Evolutionary conservation across 1,140 invertebrate genomes (phyloP), one percentile per base, ranked within the genome.

Genomic region (Achatina immaculata): DNA sequence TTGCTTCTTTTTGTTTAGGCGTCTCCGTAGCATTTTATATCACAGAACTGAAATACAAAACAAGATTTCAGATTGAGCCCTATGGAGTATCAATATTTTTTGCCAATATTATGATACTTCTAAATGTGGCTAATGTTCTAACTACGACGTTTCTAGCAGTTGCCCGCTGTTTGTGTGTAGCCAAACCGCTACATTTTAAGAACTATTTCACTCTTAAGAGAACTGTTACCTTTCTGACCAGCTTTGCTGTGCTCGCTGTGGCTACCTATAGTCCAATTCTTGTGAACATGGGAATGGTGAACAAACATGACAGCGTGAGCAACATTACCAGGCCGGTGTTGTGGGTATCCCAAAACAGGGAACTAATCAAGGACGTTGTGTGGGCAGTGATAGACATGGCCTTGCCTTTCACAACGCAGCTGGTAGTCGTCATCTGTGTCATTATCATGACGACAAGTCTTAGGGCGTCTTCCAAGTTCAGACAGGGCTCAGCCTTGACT

Each of bases 391-490:
- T 31, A 11, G 40, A 51, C 43, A 51, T 43, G 28, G 51, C 51
- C 9, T 21, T 74, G 2, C 72, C 72, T 74, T 62, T 40, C 21
- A 40, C 51, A 0, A n/a, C 55, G 42, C 51, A 77, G 21, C 19
- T 77, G 51, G 42, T 77, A 21, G 42, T 77, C 21, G 3, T 65
- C 19, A 40, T 65, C 48, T 77, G 48, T 45, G 55, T 77, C 28
- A 1, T 62, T 2, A 16, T 77, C 24, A 38, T 77, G 34, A 34
- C 51, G 11, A 34, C 3, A 0, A 65, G 31, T 42, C 55, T 77
- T 40, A 3, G 34, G n/a, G 28, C 36, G 11, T 28, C 74, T 38
- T 19, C 48, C 16, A 36, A 62, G 0, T 77, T 77, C 21, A 58
- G 74, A 42, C 31, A 21, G 3, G 19, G 31, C 3, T 28, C 21